phyloP scores from a whole-genome alignment of 2,888 invertebrate genomes.

The Dryobotodes eremita region DNA sequence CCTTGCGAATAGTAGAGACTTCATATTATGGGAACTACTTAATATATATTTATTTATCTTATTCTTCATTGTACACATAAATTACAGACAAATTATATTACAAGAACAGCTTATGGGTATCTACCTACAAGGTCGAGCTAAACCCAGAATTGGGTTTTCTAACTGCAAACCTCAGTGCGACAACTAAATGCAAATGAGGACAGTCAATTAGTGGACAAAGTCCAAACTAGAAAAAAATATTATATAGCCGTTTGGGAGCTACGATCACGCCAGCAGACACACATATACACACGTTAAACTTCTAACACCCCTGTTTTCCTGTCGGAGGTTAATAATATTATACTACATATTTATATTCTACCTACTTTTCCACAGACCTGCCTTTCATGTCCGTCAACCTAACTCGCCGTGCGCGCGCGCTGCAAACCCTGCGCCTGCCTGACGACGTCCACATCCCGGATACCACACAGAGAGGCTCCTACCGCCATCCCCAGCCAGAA shows the following conservation, averaged over 20 bases:
- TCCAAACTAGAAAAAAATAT: background rate
- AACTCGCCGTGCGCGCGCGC: conserved; percentile 83
- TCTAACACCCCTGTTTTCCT: no score
- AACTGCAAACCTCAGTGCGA: background rate
- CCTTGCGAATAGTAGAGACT: no score
- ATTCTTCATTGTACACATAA: background rate
- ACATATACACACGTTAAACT: no score
- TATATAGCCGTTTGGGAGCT: no score
- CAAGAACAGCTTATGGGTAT: background rate
- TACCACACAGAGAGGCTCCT: conserved; percentile 82
- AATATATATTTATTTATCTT: background rate
- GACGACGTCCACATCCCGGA: conserved; percentile 85
- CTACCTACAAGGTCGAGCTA: background rate
- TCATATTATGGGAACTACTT: background rate
- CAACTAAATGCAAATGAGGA: background rate
- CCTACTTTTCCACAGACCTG: conserved; percentile 75
- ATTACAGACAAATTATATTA: background rate
- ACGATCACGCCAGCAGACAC: no score
- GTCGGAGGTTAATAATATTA: background rate
- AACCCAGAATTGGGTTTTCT: background rate
- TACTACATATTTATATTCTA: background rate
- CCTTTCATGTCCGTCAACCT: conserved; percentile 88
- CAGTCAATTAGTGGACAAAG: background rate
- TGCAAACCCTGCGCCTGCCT: conserved; percentile 85
- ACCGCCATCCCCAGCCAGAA: conserved; percentile 79